phyloP scores from a whole-genome alignment of 2,888 invertebrate genomes.

The Cryptosula pallasiana region DNA sequence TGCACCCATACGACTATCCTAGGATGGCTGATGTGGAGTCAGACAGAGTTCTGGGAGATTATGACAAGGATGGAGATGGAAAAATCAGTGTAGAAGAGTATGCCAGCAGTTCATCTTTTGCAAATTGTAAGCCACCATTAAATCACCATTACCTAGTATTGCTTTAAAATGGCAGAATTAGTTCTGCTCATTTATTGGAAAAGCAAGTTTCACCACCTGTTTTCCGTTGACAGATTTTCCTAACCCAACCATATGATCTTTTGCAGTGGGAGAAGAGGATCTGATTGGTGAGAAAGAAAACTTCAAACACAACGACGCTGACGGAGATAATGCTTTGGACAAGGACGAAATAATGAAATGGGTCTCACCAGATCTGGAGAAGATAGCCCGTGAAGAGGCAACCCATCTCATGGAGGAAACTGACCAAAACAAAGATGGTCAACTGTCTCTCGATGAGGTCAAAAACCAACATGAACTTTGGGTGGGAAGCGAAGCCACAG shows the following conservation, averaged over 20 bases:
- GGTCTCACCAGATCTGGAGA: slow-evolving; percentile 76
- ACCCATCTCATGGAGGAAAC: slow-evolving; percentile 68
- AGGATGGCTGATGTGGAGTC: slow-evolving; percentile 63
- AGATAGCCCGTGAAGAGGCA: slow-evolving; percentile 83
- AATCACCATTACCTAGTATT: background rate
- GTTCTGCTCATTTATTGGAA: background rate
- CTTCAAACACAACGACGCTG: slow-evolving; percentile 63
- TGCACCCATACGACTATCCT: slow-evolving; percentile 87
- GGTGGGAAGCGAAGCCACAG: slow-evolving; percentile 20
- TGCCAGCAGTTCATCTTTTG: background rate
- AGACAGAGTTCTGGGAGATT: slow-evolving; percentile 67
- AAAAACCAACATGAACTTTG: slow-evolving; percentile 14
- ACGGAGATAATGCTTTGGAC: slow-evolving; percentile 75
- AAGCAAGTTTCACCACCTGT: background rate
- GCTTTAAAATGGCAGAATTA: background rate
- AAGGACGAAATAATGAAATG: slow-evolving; percentile 76
- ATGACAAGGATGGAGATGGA: slow-evolving; percentile 80
- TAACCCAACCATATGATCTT: no score
- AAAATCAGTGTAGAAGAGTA: slow-evolving; percentile 73
- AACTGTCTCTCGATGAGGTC: background rate
- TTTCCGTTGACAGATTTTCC: no score
- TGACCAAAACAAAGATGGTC: slow-evolving; percentile 36
- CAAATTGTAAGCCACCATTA: background rate
- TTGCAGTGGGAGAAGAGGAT: slow-evolving; percentile 35
- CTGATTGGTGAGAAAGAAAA: slow-evolving; percentile 37